phyloP scores from a whole-genome alignment of 2,797 vertebrate genomes.

The Manis crassicaudata region DNA sequence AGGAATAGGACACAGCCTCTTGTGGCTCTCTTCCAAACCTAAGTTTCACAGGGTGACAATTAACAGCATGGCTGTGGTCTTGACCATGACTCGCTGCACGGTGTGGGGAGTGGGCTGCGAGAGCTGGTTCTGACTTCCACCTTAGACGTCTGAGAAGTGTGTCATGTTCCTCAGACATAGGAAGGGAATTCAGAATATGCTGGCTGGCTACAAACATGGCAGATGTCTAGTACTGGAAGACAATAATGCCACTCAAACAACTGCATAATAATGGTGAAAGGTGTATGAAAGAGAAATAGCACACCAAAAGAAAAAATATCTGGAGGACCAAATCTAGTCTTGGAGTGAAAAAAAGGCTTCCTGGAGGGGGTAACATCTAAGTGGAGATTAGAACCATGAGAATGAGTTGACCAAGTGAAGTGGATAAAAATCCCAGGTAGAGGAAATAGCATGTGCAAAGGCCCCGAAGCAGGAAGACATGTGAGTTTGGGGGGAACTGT shows the following conservation, averaged over 20 bases:
- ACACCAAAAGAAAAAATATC: background rate
- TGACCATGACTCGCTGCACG: background rate
- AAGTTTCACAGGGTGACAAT: background rate
- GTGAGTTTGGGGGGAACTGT: too few relatives aligned
- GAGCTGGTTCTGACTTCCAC: background rate
- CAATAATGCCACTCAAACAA: background rate
- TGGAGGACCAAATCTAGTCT: background rate
- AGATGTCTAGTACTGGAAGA: background rate
- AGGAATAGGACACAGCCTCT: background rate
- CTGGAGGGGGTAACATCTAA: background rate
- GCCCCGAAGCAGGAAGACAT: background rate
- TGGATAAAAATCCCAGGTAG: background rate
- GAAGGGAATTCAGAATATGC: background rate
- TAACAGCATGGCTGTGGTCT: accelerated
- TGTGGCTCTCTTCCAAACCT: background rate
- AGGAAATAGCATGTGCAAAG: background rate
- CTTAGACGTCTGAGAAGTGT: too few relatives aligned
- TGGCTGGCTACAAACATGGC: background rate
- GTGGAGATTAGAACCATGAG: background rate
- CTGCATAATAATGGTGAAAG: accelerated
- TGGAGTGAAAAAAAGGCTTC: background rate
- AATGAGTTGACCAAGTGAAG: background rate
- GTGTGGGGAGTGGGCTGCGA: too few relatives aligned
- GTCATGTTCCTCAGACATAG: background rate
- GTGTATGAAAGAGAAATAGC: too few relatives aligned